phyloP scores from a whole-genome alignment of 1,140 invertebrate genomes.

The Drosophila kepulauana region DNA sequence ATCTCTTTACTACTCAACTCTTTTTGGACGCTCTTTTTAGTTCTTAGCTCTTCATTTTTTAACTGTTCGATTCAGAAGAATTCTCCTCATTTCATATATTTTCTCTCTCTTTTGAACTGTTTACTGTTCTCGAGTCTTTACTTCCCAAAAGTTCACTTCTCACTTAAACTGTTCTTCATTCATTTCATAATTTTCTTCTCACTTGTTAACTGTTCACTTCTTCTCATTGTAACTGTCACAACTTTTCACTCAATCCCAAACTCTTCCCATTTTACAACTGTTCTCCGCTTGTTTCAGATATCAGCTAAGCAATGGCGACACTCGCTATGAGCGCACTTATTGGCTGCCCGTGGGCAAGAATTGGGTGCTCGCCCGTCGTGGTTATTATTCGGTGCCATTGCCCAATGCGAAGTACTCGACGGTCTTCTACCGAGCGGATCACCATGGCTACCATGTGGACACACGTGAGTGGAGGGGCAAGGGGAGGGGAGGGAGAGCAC shows the following conservation, averaged over 20 bases:
- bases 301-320: constrained; percentile 71
- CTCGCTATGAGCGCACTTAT: constrained; percentile 76
- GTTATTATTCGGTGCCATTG: constrained; percentile 73
- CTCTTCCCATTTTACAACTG: background rate
- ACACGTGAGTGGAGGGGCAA: constrained; percentile 50
- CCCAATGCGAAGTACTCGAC: constrained; percentile 61
- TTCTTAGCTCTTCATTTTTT: too few species aligned
- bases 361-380: constrained; percentile 64
- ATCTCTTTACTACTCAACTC: too few species aligned
- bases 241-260: background rate
- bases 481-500: background rate
- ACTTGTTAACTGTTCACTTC: too few species aligned
- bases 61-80: too few species aligned
- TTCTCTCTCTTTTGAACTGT: too few species aligned
- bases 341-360: constrained; percentile 69
- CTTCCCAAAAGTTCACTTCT: too few species aligned
- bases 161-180: too few species aligned
- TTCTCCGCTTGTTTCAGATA: constrained; percentile 46
- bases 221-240: too few species aligned
- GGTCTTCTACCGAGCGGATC: constrained; percentile 73
- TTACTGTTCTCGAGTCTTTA: too few species aligned
- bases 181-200: too few species aligned
- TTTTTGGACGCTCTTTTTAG: too few species aligned
- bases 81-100: too few species aligned
- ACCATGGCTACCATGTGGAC: constrained; percentile 75